Evolutionary conservation across 2,797 vertebrate species (phyloP).

Genomic region (Gadopsis marmoratus): DNA sequence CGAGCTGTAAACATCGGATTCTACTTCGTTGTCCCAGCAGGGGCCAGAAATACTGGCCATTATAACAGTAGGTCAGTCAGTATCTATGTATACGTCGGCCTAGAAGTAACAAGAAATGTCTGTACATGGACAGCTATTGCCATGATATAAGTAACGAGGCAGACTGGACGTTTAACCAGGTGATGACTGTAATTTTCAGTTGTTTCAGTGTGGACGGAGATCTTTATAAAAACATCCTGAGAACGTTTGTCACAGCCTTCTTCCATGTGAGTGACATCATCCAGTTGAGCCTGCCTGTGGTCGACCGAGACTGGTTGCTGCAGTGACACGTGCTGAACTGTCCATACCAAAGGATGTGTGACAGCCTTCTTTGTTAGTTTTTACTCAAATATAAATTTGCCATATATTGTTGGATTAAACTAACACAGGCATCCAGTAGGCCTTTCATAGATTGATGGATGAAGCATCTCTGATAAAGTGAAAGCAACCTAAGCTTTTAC

Average conservation of each 20-base stretch:
- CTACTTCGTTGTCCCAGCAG: too few species aligned
- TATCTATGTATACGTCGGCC: too few species aligned
- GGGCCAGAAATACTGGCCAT: too few species aligned
- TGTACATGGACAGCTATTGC: not conserved
- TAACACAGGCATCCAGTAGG: not conserved
- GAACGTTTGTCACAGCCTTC: not conserved
- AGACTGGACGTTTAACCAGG: not conserved
- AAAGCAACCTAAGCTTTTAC: constrained; percentile 3
- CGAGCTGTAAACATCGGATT: too few species aligned
- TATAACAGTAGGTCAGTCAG: too few species aligned
- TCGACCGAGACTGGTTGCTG: not conserved
- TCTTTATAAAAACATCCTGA: not conserved
- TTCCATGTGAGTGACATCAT: not conserved
- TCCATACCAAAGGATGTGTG: not conserved
- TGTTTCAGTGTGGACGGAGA: not conserved
- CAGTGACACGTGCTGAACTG: not conserved
- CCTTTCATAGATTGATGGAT: not conserved
- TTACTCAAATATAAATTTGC: not conserved
- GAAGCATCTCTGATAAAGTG: not conserved
- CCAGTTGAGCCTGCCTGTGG: not conserved
- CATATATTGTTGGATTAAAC: constrained; percentile 5
- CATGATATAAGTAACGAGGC: not conserved
- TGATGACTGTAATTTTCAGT: not conserved
- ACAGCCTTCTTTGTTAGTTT: constrained; percentile 2
- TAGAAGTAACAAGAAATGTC: too few species aligned